A percentile compares a stretch with the other conserved stretches of the same genome.
Conservation (phyloP, 1,140 invertebrate species). For the Pectinophora gossypiella region DNA sequence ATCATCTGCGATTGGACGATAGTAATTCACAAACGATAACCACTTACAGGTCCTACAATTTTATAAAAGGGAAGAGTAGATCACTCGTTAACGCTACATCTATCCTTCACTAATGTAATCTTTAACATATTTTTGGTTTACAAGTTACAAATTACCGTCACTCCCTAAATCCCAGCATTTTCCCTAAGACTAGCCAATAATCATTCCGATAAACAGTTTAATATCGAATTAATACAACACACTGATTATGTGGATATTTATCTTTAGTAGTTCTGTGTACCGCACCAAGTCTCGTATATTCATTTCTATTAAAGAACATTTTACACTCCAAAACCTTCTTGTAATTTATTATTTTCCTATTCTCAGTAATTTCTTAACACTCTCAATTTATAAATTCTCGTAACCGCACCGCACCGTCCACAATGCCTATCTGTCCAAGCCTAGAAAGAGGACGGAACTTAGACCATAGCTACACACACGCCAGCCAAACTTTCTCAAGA, state of each 20-base stretch:
- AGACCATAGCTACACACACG: neutral
- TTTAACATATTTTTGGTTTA: slow-evolving; percentile 50
- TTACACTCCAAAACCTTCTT: no score
- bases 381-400: no score
- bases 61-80: slow-evolving; percentile 30
- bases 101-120: slow-evolving; percentile 31
- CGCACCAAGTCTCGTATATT: no score
- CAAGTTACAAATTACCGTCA: slow-evolving; percentile 23
- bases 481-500: no score
- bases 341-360: no score
- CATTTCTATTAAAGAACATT: no score
- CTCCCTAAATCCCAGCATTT: slow-evolving; percentile 16
- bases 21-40: no score
- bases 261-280: no score
- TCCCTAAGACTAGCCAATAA: slow-evolving; percentile 41
- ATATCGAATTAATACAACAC: slow-evolving; percentile 23
- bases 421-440: no score
- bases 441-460: neutral
- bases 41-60: slow-evolving; percentile 27
- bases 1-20: no score
- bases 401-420: no score
- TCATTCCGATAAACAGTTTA: slow-evolving; percentile 16
- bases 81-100: slow-evolving; percentile 35
- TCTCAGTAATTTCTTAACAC: no score
- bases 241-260: slow-evolving; percentile 25